Evolutionary conservation across 2,888 invertebrate species (phyloP), one percentile per base, ranked within the genome.

Genomic region (Subacronicta megacephala): DNA sequence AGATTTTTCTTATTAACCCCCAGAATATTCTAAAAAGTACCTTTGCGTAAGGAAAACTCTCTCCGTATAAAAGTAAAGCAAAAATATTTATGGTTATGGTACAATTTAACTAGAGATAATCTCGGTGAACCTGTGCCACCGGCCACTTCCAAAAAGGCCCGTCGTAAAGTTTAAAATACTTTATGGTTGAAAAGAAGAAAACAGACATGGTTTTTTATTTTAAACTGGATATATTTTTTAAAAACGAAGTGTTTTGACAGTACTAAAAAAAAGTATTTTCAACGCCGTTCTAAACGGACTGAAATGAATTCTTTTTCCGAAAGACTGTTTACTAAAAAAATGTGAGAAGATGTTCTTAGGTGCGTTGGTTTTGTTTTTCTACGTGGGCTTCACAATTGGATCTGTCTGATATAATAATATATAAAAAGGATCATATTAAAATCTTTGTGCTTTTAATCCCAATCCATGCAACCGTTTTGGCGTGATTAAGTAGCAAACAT

Each of bases 81-180:
- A 69, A 71, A 62, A 76, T 74, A 81, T 73, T 81, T 80, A 81
- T 71, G 78, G 74, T 80, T 76, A 82, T 75, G 67, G 62, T 70
- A 59, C 69, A 63, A 71, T 80, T 77, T 75, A 77, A 77, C 71
- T 73, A 66, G 60, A 75, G 78, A 78, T 82, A 76, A 82, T 81
- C 77, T 76, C 61, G 42, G 73, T 72, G 75, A 68, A 74, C 62
- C 67, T 62, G 68, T 69, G 78, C 62, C 62, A 76, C 72, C 52
- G 61, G 52, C 43, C 60, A 60, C 57, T 72, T 64, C 51, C 63
- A 62, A 58, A 67, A 70, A 75, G 45, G 49, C 43, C 56, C 62
- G 59, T 56, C 57, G 65, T 67, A 63, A 76, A 70, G 50, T 68
- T 66, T 52, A 71, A 72, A 76, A 75, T 64, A 60, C 52, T 72